These are phyloP conservation scores for Pterophyllum scalare DNA, from an alignment of 2,113 vertebrate species.

Conservation along the genomic window DNA sequence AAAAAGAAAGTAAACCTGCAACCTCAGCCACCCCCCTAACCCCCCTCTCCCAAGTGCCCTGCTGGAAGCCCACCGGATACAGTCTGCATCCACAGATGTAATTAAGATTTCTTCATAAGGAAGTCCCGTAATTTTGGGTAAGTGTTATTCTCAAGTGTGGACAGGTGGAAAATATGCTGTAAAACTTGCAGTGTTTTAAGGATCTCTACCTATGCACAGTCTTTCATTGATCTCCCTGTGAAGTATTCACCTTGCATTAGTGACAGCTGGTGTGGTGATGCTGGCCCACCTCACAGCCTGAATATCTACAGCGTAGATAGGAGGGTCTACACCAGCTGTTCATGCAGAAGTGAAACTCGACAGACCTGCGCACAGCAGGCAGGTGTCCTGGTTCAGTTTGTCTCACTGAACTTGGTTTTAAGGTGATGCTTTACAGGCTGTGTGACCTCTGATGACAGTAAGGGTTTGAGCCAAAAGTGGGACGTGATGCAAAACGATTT, in stretches of 20 bases:
- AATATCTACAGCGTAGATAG: background rate
- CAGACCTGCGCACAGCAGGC: background rate
- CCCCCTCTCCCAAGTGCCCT: constrained; percentile 55
- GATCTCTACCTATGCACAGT: background rate
- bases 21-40: constrained; percentile 21
- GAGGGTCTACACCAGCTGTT: background rate
- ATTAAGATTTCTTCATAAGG: constrained; percentile 64
- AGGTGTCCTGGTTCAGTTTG: background rate
- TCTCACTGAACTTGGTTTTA: background rate
- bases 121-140: constrained; percentile 70
- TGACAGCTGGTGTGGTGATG: constrained; percentile 11
- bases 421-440: constrained; percentile 20
- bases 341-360: constrained; percentile 8
- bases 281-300: constrained; percentile 3
- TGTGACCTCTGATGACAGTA: background rate
- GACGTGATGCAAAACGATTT: background rate
- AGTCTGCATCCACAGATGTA: constrained; percentile 61
- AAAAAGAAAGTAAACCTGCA: constrained; percentile 39
- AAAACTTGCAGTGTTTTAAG: background rate
- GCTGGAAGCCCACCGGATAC: constrained; percentile 38
- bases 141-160: constrained; percentile 44
- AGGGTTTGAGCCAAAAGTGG: constrained; percentile 8
- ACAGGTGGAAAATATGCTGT: background rate
- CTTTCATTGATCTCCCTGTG: background rate
- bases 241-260: constrained; percentile 2